phyloP scores from a whole-genome alignment of 1,140 invertebrate genomes.

The Lordiphosa clarofinis region DNA sequence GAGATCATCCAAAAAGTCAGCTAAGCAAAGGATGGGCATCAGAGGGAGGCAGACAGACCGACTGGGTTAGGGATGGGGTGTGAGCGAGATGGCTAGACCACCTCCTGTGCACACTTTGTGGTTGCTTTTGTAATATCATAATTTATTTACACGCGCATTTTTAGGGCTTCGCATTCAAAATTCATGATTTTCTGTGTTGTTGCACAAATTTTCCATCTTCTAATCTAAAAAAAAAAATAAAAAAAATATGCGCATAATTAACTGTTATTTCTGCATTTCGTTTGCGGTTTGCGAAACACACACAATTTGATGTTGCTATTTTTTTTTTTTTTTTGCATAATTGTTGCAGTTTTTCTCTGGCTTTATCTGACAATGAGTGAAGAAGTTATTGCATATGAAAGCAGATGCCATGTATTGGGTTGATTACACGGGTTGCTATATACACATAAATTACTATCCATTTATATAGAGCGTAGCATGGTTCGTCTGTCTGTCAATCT shows the following conservation, averaged over 20 bases:
- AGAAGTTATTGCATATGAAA: too few relatives aligned
- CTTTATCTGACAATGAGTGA: too few relatives aligned
- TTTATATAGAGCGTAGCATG: too few relatives aligned
- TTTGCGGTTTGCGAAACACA: slow-evolving; percentile 36
- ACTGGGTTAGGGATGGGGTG: background rate
- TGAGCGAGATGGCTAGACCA: background rate
- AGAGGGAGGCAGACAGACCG: background rate
- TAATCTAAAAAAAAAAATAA: slow-evolving; percentile 34
- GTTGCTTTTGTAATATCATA: slow-evolving; percentile 57
- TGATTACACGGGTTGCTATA: too few relatives aligned
- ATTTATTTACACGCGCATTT: slow-evolving; percentile 61
- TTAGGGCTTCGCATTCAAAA: slow-evolving; percentile 64
- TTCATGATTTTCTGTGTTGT: slow-evolving; percentile 46
- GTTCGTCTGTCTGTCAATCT: too few relatives aligned
- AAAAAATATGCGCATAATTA: slow-evolving; percentile 64
- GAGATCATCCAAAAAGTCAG: slow-evolving; percentile 13
- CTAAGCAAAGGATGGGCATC: slow-evolving; percentile 9
- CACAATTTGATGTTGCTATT: background rate
- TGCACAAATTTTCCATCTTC: slow-evolving; percentile 24
- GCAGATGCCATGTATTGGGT: too few relatives aligned
- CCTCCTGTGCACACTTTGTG: slow-evolving; percentile 47
- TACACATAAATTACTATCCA: too few relatives aligned
- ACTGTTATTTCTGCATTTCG: slow-evolving; percentile 31
- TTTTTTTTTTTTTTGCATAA: slow-evolving; percentile 27
- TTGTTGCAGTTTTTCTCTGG: slow-evolving; percentile 4